Evolutionary conservation across 2,888 invertebrate genomes (phyloP).

Genomic region (Nephrocerus scutellatus): DNA sequence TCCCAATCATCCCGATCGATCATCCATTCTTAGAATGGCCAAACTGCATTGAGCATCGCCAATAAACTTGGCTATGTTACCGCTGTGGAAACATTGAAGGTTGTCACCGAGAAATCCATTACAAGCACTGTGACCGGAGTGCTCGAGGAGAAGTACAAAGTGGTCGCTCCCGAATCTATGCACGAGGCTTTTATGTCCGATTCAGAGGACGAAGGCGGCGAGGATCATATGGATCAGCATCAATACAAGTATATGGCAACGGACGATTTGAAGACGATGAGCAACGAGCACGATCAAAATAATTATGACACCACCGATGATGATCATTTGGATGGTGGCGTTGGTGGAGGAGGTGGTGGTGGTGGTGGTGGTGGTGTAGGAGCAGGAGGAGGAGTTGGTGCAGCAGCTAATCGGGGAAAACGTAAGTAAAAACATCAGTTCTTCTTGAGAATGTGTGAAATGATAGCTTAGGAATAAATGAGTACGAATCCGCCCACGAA

Average conservation of each 20-base stretch:
- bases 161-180: conserved; percentile 97
- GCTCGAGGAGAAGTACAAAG: conserved; percentile 89
- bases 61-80: conserved; percentile 96
- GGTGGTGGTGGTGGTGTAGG: too few species aligned
- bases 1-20: conserved; percentile 1
- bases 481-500: too few species aligned
- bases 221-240: conserved; percentile 55
- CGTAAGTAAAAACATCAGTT: too few species aligned
- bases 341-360: conserved; percentile 18
- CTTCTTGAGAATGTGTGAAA: too few species aligned
- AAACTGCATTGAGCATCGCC: conserved; percentile 94
- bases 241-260: conserved; percentile 74
- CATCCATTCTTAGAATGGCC: conserved; percentile 70
- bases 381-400: too few species aligned
- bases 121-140: conserved; percentile 52
- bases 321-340: conserved; percentile 46
- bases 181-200: conserved; percentile 98
- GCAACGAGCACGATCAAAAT: conserved; percentile 61
- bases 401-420: too few species aligned
- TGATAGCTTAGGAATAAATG: too few species aligned
- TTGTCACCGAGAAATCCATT: conserved; percentile 74
- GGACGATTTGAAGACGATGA: conserved; percentile 65
- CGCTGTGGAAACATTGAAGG: conserved; percentile 92
- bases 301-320: conserved; percentile 62
- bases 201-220: conserved; percentile 97